Evolutionary conservation across 1,140 invertebrate species (phyloP).

Genomic region (Drosophila kohkoa): DNA sequence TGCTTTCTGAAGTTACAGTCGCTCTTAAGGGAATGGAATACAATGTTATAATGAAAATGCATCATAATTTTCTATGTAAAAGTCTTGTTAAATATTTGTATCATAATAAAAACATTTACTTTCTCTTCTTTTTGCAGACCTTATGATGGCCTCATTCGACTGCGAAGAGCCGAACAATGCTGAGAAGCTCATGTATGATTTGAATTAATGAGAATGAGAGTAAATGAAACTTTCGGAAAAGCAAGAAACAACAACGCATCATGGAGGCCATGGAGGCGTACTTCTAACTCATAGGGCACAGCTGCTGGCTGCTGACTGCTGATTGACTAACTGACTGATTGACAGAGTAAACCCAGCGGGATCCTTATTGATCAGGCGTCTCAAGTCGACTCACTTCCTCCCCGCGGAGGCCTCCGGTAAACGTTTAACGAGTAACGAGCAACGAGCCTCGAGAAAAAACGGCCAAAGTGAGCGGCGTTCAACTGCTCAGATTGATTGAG

Average conservation of each 20-base stretch:
- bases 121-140: conserved; percentile 62
- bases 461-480: conserved; percentile 49
- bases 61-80: neutral
- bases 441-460: conserved; percentile 9
- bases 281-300: conserved; percentile 28
- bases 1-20: too few species aligned
- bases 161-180: conserved; percentile 83
- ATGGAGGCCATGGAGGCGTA: conserved; percentile 51
- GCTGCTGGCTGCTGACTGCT: conserved; percentile 39
- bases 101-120: neutral
- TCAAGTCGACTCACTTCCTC: conserved; percentile 54
- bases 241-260: conserved; percentile 49
- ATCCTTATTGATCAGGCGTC: conserved; percentile 44
- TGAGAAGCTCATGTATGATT: conserved; percentile 83
- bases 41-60: neutral
- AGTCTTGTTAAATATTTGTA: too few species aligned
- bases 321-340: too few species aligned
- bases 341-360: conserved; percentile 30
- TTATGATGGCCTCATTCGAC: conserved; percentile 84
- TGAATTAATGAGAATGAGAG: conserved; percentile 56
- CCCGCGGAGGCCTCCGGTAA: conserved; percentile 51
- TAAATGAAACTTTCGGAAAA: neutral
- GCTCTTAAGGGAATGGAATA: too few species aligned
- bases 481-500: conserved; percentile 22
- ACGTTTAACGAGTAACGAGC: conserved; percentile 24